A percentile compares a stretch with the other conserved stretches of the same genome.
Conservation (phyloP, 1,140 invertebrate species). For the Ditylenchus dipsaci region DNA sequence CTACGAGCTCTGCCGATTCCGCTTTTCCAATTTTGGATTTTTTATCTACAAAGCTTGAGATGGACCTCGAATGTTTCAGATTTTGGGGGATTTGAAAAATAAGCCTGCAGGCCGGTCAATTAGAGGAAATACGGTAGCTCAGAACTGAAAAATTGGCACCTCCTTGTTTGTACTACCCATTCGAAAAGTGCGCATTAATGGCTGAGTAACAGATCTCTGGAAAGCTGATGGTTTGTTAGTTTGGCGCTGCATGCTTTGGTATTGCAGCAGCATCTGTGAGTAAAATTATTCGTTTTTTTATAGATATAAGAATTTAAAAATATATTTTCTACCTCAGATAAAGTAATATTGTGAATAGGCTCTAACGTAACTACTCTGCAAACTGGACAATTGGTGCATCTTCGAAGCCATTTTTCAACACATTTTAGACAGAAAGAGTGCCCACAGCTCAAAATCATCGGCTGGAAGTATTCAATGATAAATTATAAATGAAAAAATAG, state of each 20-base stretch:
- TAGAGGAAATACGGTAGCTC: too few relatives aligned
- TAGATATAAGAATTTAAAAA: neutral
- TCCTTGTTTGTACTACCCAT: neutral
- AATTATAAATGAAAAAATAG: too few relatives aligned
- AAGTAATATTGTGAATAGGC: neutral
- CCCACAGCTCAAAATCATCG: neutral
- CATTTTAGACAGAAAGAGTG: neutral
- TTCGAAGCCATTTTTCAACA: conserved; percentile 12
- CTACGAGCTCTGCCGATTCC: too few relatives aligned
- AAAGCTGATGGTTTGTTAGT: neutral
- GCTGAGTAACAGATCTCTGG: neutral
- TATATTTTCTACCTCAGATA: neutral
- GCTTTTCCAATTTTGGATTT: too few relatives aligned
- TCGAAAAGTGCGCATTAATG: neutral
- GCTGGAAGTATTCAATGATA: neutral
- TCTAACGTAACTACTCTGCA: conserved; percentile 5
- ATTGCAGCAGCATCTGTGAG: neutral
- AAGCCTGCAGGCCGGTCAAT: too few relatives aligned
- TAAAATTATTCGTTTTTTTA: neutral
- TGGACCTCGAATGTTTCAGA: too few relatives aligned
- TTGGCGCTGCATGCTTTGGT: neutral
- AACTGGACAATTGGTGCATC: neutral
- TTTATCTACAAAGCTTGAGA: too few relatives aligned
- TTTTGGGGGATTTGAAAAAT: too few relatives aligned
- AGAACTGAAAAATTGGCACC: neutral